Base-by-base conservation (phyloP, 1,140 invertebrate genomes). In the Coenobita brevimanus region DNA sequence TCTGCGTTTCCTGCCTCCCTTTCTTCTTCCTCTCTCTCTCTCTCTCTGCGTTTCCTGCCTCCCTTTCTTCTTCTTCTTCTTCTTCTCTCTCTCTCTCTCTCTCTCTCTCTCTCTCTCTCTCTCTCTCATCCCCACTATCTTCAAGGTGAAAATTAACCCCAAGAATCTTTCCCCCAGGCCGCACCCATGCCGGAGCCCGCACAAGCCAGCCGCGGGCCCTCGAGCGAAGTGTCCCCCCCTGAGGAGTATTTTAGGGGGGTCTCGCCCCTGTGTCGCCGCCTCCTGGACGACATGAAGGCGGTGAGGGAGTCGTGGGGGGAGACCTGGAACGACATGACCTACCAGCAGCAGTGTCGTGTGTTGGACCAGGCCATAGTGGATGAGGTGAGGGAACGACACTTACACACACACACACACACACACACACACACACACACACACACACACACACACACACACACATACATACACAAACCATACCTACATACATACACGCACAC, bases 321-420 rank as follows among this genome's bases (percentile, higher is more conserved):
- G 76, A 92, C 95, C 17, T 96, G 96, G 95, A 93, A 94, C 89
- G 94, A 94, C 21, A 91, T 96, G 2, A 94, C 94, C 54, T 92
- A 94, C 62, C 94, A 95, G 67, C 95, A 96, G 92, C 94, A 95
- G 92, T 94, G 95, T 84, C 94, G 96, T 93, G 95, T 96, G 46
- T 93, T 96, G 17, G 95, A 96, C 91, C 95, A 96, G 92, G 95
- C 95, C 0, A 95, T 97, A 82, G 96, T 96, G 57, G 95, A 95
- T 91, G 95, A 95, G 2, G 95, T 96, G 91, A 94, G 95, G 71
- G 94, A 38, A 21, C 15, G 73, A 43, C 8, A 54, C 8, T 8
- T 8, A 10, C 50, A 21, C 21, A 54, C 50, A 8, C 50, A n/a
- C n/a, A n/a, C n/a, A 57, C 10, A 57, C n/a, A 57, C 54, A 13